Conservation (phyloP, 1,140 invertebrate genomes). For the Leptinotarsa lineolata region DNA sequence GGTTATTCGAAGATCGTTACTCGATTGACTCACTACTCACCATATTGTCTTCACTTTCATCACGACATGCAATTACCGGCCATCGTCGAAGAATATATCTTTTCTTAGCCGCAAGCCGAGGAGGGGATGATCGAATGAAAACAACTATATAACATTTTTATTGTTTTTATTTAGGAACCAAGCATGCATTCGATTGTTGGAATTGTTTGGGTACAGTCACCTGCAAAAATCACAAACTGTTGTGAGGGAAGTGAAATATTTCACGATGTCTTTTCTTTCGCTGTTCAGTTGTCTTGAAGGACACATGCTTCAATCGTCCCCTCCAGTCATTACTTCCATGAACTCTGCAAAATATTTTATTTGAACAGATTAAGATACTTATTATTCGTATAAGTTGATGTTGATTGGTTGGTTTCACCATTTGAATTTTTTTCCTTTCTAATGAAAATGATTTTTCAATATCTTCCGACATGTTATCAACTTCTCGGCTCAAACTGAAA, state of each 20-base stretch:
- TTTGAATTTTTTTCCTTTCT: too few relatives aligned
- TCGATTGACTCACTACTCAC: not conserved
- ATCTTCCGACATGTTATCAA: too few relatives aligned
- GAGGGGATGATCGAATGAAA: conserved; percentile 23
- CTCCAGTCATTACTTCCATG: conserved; percentile 44
- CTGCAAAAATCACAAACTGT: too few relatives aligned
- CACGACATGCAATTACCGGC: not conserved
- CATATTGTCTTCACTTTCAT: not conserved
- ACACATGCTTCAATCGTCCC: conserved; percentile 34
- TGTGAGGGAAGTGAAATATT: too few relatives aligned
- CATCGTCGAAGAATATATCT: not conserved
- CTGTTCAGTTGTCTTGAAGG: too few relatives aligned
- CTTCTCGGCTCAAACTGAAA: too few relatives aligned
- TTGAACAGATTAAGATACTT: conserved; percentile 9
- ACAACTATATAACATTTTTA: not conserved
- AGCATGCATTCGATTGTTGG: not conserved
- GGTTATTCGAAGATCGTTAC: too few relatives aligned
- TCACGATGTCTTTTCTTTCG: too few relatives aligned
- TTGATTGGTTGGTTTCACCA: too few relatives aligned
- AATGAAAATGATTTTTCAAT: too few relatives aligned
- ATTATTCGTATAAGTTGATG: too few relatives aligned
- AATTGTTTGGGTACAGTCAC: conserved; percentile 9
- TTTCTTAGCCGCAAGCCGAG: not conserved
- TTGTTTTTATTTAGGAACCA: not conserved
- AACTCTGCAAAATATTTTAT: conserved; percentile 36